Evolutionary conservation across 30 jellyfish, hydroid and myxozoan species (phyloP).

Genomic region (Morbakka virulenta): DNA sequence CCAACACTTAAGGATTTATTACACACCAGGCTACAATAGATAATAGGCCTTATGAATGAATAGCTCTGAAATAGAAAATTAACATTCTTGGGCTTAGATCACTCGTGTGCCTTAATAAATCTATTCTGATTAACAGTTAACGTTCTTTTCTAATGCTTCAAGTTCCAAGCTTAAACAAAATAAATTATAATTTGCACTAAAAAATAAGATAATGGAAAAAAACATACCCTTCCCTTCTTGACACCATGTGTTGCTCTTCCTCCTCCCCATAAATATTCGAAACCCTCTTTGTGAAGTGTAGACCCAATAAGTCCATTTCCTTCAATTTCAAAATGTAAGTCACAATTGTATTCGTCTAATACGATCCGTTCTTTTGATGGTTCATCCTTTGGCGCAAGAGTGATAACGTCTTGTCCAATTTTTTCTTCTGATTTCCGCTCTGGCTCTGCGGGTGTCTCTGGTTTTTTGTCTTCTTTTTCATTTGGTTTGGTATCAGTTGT

Average conservation of each 20-base stretch:
- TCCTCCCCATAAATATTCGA: slow-evolving; percentile 98
- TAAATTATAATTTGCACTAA: neutral
- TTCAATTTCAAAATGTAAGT: slow-evolving; percentile 59
- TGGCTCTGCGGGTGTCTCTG: too few relatives aligned
- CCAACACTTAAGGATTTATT: too few relatives aligned
- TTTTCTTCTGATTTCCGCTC: neutral
- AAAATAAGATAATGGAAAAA: neutral
- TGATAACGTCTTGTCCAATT: neutral
- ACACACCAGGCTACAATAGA: too few relatives aligned
- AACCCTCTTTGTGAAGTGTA: slow-evolving; percentile 71
- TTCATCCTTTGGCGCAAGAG: slow-evolving; percentile 1
- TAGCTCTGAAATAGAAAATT: too few relatives aligned
- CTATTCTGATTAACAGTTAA: too few relatives aligned
- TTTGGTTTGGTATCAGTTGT: too few relatives aligned
- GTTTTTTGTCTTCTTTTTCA: too few relatives aligned
- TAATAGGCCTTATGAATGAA: too few relatives aligned
- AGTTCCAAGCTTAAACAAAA: neutral
- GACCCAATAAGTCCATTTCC: slow-evolving; percentile 64
- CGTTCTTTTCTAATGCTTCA: too few relatives aligned
- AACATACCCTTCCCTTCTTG: slow-evolving; percentile 75
- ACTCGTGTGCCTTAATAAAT: too few relatives aligned
- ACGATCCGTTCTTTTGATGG: neutral
- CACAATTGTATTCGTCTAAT: slow-evolving; percentile 71
- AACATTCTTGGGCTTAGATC: too few relatives aligned
- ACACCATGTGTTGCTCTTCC: slow-evolving; percentile 92